Conservation (phyloP, 2,888 invertebrate genomes). For the Agapostemon virescens region DNA sequence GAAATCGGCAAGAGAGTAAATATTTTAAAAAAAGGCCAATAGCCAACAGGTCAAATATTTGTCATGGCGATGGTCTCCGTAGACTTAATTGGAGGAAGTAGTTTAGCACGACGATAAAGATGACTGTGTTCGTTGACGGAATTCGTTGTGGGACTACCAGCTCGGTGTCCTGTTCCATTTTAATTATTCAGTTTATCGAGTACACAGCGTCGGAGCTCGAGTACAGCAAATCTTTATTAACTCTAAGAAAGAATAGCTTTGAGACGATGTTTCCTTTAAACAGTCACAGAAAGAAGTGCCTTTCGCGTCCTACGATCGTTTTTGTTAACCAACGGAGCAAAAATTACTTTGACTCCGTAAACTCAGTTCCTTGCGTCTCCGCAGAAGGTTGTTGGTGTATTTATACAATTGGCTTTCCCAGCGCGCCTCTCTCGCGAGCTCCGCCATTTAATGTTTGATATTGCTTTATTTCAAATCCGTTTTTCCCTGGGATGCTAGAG, state of each 20-base stretch:
- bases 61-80: neutral
- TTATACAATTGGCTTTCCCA: slow-evolving; percentile 30
- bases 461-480: slow-evolving; percentile 37
- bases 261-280: slow-evolving; percentile 10
- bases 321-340: slow-evolving; percentile 37
- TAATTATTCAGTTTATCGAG: neutral
- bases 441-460: slow-evolving; percentile 44
- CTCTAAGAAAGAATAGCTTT: no score
- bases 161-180: neutral
- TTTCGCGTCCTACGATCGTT: slow-evolving; percentile 13
- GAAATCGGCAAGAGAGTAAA: no score
- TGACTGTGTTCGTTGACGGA: neutral
- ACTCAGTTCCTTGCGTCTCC: slow-evolving; percentile 26
- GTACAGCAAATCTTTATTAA: neutral
- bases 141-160: neutral
- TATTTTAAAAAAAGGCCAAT: no score
- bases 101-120: neutral
- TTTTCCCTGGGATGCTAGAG: neutral
- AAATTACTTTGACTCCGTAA: slow-evolving; percentile 23
- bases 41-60: no score
- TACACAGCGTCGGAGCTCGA: neutral
- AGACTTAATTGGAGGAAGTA: neutral
- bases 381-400: slow-evolving; percentile 15
- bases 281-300: neutral
- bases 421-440: neutral